A percentile compares a stretch with the other conserved stretches of the same genome.
Evolutionary conservation across 1,140 invertebrate species (phyloP).

Genomic region (Chlorops oryzae): DNA sequence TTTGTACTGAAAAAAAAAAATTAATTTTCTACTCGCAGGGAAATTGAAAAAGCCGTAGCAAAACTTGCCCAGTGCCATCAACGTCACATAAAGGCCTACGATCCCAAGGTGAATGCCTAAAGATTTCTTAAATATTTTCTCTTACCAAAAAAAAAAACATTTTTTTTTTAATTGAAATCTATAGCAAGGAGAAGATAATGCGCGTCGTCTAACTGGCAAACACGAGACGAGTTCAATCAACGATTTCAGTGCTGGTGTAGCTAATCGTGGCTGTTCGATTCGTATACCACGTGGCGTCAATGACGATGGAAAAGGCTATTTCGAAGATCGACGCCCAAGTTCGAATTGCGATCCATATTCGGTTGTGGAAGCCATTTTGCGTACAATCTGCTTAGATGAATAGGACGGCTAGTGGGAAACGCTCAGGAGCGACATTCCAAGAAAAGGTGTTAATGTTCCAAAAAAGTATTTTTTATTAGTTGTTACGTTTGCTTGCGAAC

Average conservation of each 20-base stretch:
- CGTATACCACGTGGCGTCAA: slow-evolving; percentile 71
- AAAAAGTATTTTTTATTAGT: too few relatives aligned
- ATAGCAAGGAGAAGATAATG: slow-evolving; percentile 68
- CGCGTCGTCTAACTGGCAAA: slow-evolving; percentile 66
- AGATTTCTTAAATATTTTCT: too few relatives aligned
- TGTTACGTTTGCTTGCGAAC: too few relatives aligned
- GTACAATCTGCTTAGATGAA: slow-evolving; percentile 63
- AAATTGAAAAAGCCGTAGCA: slow-evolving; percentile 61
- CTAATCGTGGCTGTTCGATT: slow-evolving; percentile 66
- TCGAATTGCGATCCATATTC: slow-evolving; percentile 82
- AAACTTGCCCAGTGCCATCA: slow-evolving; percentile 70
- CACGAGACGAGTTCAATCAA: slow-evolving; percentile 72
- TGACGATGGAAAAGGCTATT: slow-evolving; percentile 76
- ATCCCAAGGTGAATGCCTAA: too few relatives aligned
- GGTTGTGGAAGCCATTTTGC: slow-evolving; percentile 60
- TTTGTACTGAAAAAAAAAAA: neutral
- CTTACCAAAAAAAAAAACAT: too few relatives aligned
- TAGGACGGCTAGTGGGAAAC: slow-evolving; percentile 31
- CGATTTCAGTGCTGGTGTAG: slow-evolving; percentile 71
- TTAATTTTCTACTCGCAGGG: slow-evolving; percentile 7
- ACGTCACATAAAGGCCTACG: slow-evolving; percentile 77
- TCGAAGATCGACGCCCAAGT: slow-evolving; percentile 82
- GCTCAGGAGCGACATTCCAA: too few relatives aligned
- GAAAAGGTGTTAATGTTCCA: too few relatives aligned
- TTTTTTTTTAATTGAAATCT: too few relatives aligned